Evolutionary conservation across 2,888 invertebrate genomes (phyloP).

Genomic region (Volucella zonaria): DNA sequence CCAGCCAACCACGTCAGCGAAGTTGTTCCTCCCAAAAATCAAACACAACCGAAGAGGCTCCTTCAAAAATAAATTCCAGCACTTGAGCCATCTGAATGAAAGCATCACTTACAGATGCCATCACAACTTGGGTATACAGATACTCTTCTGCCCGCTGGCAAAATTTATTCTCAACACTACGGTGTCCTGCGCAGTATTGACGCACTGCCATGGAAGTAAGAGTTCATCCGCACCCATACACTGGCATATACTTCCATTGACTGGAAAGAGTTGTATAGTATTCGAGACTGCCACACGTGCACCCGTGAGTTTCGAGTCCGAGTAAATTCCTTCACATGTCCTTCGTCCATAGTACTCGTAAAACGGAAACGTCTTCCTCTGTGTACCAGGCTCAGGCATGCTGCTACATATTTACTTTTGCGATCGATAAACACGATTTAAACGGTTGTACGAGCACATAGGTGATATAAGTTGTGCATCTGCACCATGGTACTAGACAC

Average conservation of each 20-base stretch:
- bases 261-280: conserved; percentile 46
- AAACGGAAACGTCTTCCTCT: conserved; percentile 26
- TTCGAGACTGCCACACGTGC: conserved; percentile 36
- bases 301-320: conserved; percentile 24
- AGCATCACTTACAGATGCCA: conserved; percentile 44
- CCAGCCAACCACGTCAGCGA: not conserved
- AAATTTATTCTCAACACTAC: not conserved
- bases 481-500: not conserved
- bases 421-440: conserved; percentile 55
- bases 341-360: conserved; percentile 56
- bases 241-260: conserved; percentile 48
- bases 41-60: not conserved
- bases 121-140: not conserved
- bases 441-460: not conserved
- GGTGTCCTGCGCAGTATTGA: conserved; percentile 55
- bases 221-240: conserved; percentile 52
- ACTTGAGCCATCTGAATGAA: conserved; percentile 41
- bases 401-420: conserved; percentile 4
- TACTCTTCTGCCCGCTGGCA: not conserved
- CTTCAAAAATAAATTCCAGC: conserved; percentile 14
- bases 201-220: conserved; percentile 33
- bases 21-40: not conserved
- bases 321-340: conserved; percentile 50
- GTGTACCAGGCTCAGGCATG: conserved; percentile 16
- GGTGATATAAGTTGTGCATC: not conserved